These are phyloP conservation scores for Notospermus geniculatus DNA, from an alignment of 1,140 invertebrate species.

Conservation along the genomic window DNA sequence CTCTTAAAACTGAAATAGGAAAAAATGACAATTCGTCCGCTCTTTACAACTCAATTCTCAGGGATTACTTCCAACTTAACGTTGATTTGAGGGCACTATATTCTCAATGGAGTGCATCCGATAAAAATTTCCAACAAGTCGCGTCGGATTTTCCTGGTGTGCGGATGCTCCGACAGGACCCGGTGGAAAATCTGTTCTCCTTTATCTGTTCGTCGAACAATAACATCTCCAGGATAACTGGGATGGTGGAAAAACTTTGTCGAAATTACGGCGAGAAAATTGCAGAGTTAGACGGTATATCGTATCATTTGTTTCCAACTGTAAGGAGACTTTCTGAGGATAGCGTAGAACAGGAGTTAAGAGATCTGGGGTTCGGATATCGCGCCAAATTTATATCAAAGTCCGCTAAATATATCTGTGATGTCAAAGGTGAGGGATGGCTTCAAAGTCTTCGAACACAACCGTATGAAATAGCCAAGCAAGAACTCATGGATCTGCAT, in stretches of 20 bases:
- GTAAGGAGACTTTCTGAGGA: conserved; percentile 64
- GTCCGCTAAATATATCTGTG: conserved; percentile 68
- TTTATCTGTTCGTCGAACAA: conserved; percentile 99
- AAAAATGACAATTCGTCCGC: neutral
- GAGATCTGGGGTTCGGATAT: conserved; percentile 85
- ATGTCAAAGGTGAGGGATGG: conserved; percentile 69
- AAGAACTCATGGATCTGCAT: conserved; percentile 71
- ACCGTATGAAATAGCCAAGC: conserved; percentile 69
- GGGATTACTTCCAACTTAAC: conserved; percentile 58
- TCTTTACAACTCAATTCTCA: conserved; percentile 31
- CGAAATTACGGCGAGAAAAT: conserved; percentile 76
- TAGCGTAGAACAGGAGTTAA: conserved; percentile 61
- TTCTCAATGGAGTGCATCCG: conserved; percentile 69
- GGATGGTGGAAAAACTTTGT: conserved; percentile 91
- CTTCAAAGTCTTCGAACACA: conserved; percentile 66
- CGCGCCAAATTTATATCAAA: conserved; percentile 63
- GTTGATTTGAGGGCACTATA: conserved; percentile 70
- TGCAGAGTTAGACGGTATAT: conserved; percentile 63
- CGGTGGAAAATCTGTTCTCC: conserved; percentile 89
- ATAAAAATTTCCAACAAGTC: conserved; percentile 70
- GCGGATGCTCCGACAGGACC: conserved; percentile 86
- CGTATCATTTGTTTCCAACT: conserved; percentile 79
- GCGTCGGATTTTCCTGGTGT: conserved; percentile 74
- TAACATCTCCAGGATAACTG: conserved; percentile 77
- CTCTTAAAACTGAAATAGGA: neutral